Base-by-base conservation (phyloP, 2,888 invertebrate species). In the Dendrolimus pini region DNA sequence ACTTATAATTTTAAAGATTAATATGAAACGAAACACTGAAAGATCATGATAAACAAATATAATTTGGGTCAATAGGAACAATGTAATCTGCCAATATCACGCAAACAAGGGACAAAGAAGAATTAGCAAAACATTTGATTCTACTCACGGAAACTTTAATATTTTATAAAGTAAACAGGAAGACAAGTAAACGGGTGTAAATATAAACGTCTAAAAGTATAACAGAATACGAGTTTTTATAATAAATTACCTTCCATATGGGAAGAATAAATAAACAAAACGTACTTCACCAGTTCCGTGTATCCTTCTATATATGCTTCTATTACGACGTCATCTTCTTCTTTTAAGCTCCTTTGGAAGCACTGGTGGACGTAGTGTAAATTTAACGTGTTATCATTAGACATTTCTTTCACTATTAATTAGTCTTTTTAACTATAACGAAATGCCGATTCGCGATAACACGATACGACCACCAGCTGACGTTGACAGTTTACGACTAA, bases 261-360 rank as follows among this genome's bases (percentile, higher is more conserved):
- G 78, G 62, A 65, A 61, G 55, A 62, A 63, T 55, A 64, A 60
- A 61, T 61, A 52, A 54, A 60, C 61, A 67, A 58, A 69, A 81
- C 93, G 91, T 89, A 96, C 96, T 95, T 96, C 78, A 95, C 94
- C 57, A 97, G 91, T 86, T 97, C 96, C 75, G 94, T 94, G 79
- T 95, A 97, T 60, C 95, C 96, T 61, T 93, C 92, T 57, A 97
- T 91, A 76, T 97, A 97, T 53, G 93, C 92, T 66, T 93, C 93
- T 70, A 96, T 84, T 55, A 93, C 83, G 9, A 97, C 92, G 78
- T 96, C 96, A 66, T 95, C 94, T 18, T 94, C 93, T 57, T 94
- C 93, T 63, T 93, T 83, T 7, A 95, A 82, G 58, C 95, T 91
- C 55, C 91, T 88, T 72, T 93, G 91, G 75, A 96, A 96, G 70